A percentile compares a stretch with the other conserved stretches of the same genome.
Conservation (phyloP, 92 coral and sea anemone genomes). For the Umimayanthus kanabou region DNA sequence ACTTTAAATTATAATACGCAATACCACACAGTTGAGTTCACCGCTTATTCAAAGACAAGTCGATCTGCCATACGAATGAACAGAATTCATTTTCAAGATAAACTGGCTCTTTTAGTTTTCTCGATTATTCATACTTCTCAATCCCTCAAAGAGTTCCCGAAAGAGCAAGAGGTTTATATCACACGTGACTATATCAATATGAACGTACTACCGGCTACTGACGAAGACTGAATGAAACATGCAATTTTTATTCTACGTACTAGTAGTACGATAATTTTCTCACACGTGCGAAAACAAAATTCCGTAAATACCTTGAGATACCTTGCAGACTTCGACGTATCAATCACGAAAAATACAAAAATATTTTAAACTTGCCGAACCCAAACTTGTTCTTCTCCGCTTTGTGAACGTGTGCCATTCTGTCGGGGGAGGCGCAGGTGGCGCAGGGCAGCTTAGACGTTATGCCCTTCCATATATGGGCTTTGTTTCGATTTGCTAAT, state of each 20-base stretch:
- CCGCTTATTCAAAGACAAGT: background rate
- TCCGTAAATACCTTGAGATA: no score
- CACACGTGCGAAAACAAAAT: background rate
- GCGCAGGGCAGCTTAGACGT: no score
- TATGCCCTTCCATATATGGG: background rate
- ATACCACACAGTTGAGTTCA: background rate
- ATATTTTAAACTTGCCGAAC: no score
- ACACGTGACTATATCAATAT: no score
- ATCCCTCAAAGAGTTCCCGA: background rate
- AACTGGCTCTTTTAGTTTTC: no score
- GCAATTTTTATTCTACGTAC: no score
- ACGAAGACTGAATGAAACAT: no score
- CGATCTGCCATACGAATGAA: background rate
- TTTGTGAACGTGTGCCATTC: background rate
- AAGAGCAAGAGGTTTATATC: no score
- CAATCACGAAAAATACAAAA: background rate
- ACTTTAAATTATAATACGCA: background rate
- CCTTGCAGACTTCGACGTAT: background rate
- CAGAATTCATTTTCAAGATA: no score
- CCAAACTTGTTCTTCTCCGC: background rate
- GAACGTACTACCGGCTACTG: background rate
- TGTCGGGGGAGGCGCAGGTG: background rate
- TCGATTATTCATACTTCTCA: background rate
- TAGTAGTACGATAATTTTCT: background rate
- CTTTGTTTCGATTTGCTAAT: no score